Evolutionary conservation across 1,140 invertebrate species (phyloP), one percentile per base, ranked within the genome.

Genomic region (Lepidurus arcticus): DNA sequence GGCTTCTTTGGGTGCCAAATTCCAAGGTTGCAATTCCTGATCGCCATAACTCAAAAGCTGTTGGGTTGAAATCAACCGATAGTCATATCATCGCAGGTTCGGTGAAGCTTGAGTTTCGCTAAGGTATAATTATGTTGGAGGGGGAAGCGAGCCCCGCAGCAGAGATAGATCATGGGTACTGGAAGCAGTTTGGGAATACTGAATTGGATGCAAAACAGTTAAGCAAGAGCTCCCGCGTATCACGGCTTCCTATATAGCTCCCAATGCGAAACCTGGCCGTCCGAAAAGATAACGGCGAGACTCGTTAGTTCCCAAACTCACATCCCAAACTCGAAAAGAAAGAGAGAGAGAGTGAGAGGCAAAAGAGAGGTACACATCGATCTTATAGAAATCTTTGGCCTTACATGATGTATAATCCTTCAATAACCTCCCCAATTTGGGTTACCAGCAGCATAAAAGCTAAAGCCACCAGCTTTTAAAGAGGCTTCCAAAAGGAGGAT

Each of bases 1-100:
- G 53, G 53, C 53, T 65, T 65, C 53, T 65, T 65, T 65, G 53
- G 53, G 21, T 65, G 6, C 53, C 53, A 65, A 13, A 65, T 21
- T 34, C 16, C 16, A 65, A 65, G 53, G 53, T 21, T 65, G 53
- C 21, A 65, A 65, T 7, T n/a, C 6, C 53, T 65, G 53, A 65
- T 9, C 53, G 53, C 53, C 21, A 13, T 65, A 4, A 65, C 53
- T 65, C 53, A 65, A 34, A 34, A 34, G 16, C 53, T 65, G 53
- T 65, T 65, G 53, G 53, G 53, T 65, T 65, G 53, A 65, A 65
- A 65, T 65, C 53, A 65, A 65, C 53, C 53, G 53, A 65, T 65
- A 65, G 16, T 65, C 53, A 16, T 65, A 65, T 65, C 53, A 65
- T 65, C n/a, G 21, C 53, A 7, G 53, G 53, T 21, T 65, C 53